Base-by-base conservation (phyloP, 2,113 vertebrate genomes). In the Rana temporaria region DNA sequence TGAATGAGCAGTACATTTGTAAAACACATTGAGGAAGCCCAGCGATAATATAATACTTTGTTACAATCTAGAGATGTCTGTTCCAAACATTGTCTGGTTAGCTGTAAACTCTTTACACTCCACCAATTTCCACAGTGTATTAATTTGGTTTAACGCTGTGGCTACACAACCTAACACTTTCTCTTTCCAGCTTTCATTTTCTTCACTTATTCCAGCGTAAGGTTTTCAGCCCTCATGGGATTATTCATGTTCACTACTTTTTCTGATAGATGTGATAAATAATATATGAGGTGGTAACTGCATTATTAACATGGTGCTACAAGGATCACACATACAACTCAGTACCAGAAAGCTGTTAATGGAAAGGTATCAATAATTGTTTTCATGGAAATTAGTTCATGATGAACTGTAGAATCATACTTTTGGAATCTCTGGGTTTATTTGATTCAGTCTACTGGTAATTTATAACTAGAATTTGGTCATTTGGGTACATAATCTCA, bases 291-390 rank as follows among this genome's bases (percentile, higher is more conserved):
- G 20, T 16, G 26, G 24, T 8, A 26, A 17, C 71, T 75, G 55
- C 63, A 83, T 76, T 76, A 83, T 83, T 76, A 67, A 83, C n/a
- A 5, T 5, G 6, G 20, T 75, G 22, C 64, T 60, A 59, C 53
- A 24, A 65, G 9, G 62, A 62, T 80, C 24, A 30, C 38, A 12
- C 48, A 56, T 57, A 74, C 16, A 20, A 8, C 63, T 17, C 26
- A 22, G 32, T 32, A 65, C 24, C 24, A 14, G 59, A 22, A 62
- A 63, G 63, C 4, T 32, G 48, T 18, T 32, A 56, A 63, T 14
- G 22, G 60, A 12, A 63, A 63, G 56, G 53, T 14, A 18, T 32
- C 70, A 22, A 20, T 12, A 48, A 48, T 48, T 48, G 42, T 48
- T 48, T 48, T 48, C 42, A 48, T 8, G 6, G 42, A 48, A 48